Evolutionary conservation across 1,140 invertebrate species (phyloP), one percentile per base, ranked within the genome.

Genomic region (Aleiodes sp.): DNA sequence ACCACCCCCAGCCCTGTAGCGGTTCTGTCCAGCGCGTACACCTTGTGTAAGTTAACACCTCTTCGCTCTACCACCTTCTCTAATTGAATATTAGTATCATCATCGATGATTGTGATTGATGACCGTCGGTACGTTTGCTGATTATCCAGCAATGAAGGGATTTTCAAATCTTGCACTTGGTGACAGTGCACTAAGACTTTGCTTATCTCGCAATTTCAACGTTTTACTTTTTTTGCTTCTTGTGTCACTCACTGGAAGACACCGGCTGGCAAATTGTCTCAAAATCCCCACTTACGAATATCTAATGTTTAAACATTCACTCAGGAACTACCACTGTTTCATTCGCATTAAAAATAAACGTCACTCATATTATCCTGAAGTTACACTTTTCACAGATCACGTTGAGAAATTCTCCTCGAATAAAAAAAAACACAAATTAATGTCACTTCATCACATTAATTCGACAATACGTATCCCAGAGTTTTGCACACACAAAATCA

Each of bases 21-120:
- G 78, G 75, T 79, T 80, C 82, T 85, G 80, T 86, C 84, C 84
- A 85, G 84, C 78, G 83, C 82, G 83, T 85, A 85, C 84, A 86
- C 83, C 77, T 82, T 84, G 80, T 80, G 80, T 76, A 81, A 77
- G 75, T 79, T 81, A 75, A 79, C 46, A 70, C 60, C 61, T 33
- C 68, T 68, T 14, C 70, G 26, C 24, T 31, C 24, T 61, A 66
- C 78, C 74, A 76, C 77, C 78, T 76, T 80, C 72, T 62, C 71
- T 71, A 71, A 73, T 72, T 62, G 66, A 68, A 65, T 78, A 75
- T 71, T 75, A 79, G 80, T 81, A 78, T 82, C 80, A 82, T 83
- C 73, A 64, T 82, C 74, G 31, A 70, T 70, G 62, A 68, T 52
- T 3, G 39, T 31, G 4, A 26, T 63, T n/a, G 37, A 59, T 29